Base-by-base conservation (phyloP, 2,113 vertebrate species). In the Argyrosomus japonicus region DNA sequence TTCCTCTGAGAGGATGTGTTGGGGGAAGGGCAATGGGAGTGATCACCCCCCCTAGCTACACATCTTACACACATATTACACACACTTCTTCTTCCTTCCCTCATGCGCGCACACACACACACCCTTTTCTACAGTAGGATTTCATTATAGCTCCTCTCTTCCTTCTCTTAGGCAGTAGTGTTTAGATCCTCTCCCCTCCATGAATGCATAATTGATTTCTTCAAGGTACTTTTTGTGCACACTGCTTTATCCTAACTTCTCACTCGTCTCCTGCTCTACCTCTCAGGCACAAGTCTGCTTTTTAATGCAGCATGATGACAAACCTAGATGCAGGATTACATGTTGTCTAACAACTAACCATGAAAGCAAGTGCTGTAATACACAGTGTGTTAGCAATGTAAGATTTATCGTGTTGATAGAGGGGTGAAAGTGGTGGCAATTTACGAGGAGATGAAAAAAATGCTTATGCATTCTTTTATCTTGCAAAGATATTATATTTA, bases 181-280 rank as follows among this genome's bases (percentile, higher is more conserved):
- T 95, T 94, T 92, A 90, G 92, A 93, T 93, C 92, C 87, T 95
- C 91, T 87, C 88, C 89, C 93, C 86, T 91, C 88, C 86, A 83
- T 88, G 92, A 94, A 95, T 95, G 93, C 95, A 95, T 95, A 95
- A 95, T 95, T 94, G 91, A 95, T 95, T 94, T 93, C 90, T 92
- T 91, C 88, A 94, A 93, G 89, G 90, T 93, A 92, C 84, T 93
- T 91, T 88, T 88, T 86, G 73, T 87, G 77, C 83, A 53, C 69
- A 71, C 79, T 82, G 79, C 79, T 91, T 88, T 88, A 84, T 91
- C 76, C 87, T 67, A 85, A 84, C 83, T 86, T 90, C 61, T 82
- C 75, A 72, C 86, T 83, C 68, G 58, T 83, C 54, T 85, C 73
- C 69, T 68, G 36, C 68, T 79, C 71, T 90, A 82, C 84, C 91